A percentile compares a stretch with the other conserved stretches of the same genome.
phyloP scores from a whole-genome alignment of 2,797 vertebrate species.

The Silurus aristotelis region DNA sequence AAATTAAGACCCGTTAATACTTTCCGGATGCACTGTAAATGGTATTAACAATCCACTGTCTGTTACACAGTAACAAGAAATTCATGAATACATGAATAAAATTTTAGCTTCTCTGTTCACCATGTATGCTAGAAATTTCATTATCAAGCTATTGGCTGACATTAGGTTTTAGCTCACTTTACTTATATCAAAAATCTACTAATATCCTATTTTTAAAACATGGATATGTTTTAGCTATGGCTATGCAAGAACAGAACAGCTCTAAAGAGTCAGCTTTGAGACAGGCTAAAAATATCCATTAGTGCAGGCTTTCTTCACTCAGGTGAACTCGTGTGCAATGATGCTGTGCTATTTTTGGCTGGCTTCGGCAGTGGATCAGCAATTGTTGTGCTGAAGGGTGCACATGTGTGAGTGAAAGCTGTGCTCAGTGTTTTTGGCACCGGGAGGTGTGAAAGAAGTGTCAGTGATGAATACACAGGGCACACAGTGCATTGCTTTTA shows the following conservation, averaged over 20 bases:
- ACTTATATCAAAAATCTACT: neutral
- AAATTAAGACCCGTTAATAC: too few species aligned
- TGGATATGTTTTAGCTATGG: neutral
- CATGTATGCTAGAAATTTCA: neutral
- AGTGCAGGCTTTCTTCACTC: neutral
- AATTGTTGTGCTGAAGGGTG: conserved; percentile 7
- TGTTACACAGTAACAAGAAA: too few species aligned
- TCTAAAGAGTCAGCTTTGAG: neutral
- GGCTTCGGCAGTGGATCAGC: conserved; percentile 6
- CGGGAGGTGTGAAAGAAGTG: neutral
- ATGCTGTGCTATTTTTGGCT: conserved; percentile 29
- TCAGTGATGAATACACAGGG: conserved; percentile 23
- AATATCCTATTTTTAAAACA: neutral
- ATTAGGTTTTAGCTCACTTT: neutral
- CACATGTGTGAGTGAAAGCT: neutral
- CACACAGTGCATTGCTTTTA: neutral
- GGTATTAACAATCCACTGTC: too few species aligned
- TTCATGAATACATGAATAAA: too few species aligned
- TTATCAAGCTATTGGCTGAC: neutral
- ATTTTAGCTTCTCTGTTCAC: neutral
- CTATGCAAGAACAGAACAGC: neutral
- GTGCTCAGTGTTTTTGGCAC: conserved; percentile 24
- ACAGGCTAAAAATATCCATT: conserved; percentile 32
- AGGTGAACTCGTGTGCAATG: conserved; percentile 22
- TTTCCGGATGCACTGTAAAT: too few species aligned